Evolutionary conservation across 2,113 vertebrate genomes (phyloP).

Genomic region (Chloebia gouldiae): DNA sequence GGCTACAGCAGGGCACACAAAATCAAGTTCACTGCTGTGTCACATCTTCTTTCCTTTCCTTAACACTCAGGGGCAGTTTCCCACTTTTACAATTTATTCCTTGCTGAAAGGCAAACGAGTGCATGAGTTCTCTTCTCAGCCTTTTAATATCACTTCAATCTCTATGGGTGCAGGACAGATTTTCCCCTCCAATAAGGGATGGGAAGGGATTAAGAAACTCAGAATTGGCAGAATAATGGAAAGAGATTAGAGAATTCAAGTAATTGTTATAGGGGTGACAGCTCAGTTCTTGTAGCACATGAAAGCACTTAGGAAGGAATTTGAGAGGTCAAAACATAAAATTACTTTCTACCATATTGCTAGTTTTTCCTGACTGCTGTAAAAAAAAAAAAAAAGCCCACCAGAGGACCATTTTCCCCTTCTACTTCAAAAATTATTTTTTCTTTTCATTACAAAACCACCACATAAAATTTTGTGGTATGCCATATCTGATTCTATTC

Average conservation of each 20-base stretch:
- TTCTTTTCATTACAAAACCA: slow-evolving; percentile 45
- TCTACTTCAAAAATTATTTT: slow-evolving; percentile 4
- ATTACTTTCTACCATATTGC: slow-evolving; percentile 33
- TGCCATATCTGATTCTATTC: not conserved
- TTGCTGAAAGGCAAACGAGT: not conserved
- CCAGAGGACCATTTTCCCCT: slow-evolving; percentile 19
- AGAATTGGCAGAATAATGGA: slow-evolving; percentile 21
- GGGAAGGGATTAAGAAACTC: slow-evolving; percentile 30
- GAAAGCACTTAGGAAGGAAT: slow-evolving; percentile 35
- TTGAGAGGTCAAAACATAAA: slow-evolving; percentile 49
- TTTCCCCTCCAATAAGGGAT: not conserved
- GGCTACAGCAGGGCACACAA: not conserved
- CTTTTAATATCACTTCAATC: slow-evolving; percentile 25
- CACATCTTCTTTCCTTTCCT: not conserved
- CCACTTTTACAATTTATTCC: accelerated
- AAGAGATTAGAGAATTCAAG: slow-evolving; percentile 48
- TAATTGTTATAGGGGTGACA: not conserved
- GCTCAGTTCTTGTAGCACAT: not conserved
- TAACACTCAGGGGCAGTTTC: not conserved
- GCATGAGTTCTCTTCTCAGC: not conserved
- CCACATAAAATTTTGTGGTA: slow-evolving; percentile 19
- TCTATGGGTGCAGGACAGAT: not conserved
- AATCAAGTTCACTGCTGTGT: not conserved
- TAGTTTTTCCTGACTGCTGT: slow-evolving; percentile 7
- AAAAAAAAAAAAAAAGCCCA: slow-evolving; percentile 26